These are phyloP conservation scores for Griposia aprilina DNA, from an alignment of 2,888 invertebrate species.

Conservation along the genomic window DNA sequence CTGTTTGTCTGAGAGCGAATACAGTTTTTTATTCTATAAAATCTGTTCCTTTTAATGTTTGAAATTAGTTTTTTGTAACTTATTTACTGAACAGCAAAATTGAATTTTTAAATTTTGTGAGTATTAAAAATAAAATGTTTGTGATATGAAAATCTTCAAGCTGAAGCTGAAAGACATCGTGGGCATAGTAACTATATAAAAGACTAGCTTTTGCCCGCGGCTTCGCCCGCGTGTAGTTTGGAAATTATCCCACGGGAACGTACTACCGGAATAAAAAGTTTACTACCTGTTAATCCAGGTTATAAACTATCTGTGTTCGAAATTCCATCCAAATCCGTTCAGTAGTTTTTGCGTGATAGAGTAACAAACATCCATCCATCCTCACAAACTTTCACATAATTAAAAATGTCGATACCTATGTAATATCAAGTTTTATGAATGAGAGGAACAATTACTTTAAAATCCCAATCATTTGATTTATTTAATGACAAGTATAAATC, in stretches of 20 bases:
- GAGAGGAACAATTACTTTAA: not conserved
- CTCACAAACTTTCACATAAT: no score
- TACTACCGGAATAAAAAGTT: no score
- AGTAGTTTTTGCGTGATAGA: no score
- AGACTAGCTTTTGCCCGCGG: no score
- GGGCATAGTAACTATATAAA: not conserved
- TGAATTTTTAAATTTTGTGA: not conserved
- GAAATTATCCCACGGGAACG: no score
- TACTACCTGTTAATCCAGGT: no score
- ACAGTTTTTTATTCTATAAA: not conserved
- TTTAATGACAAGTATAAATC: not conserved
- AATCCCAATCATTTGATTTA: not conserved
- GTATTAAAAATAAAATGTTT: not conserved
- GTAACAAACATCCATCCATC: no score
- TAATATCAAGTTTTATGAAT: not conserved
- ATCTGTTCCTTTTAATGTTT: not conserved
- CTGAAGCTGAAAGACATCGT: not conserved
- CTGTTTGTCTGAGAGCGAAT: conserved; percentile 9
- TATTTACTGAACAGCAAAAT: not conserved
- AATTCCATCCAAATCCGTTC: no score
- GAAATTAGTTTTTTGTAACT: not conserved
- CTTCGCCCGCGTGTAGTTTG: no score
- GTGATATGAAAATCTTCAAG: no score
- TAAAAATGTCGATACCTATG: not conserved
- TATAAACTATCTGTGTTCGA: no score